phyloP scores from a whole-genome alignment of 2,113 vertebrate species.

The Strix uralensis region DNA sequence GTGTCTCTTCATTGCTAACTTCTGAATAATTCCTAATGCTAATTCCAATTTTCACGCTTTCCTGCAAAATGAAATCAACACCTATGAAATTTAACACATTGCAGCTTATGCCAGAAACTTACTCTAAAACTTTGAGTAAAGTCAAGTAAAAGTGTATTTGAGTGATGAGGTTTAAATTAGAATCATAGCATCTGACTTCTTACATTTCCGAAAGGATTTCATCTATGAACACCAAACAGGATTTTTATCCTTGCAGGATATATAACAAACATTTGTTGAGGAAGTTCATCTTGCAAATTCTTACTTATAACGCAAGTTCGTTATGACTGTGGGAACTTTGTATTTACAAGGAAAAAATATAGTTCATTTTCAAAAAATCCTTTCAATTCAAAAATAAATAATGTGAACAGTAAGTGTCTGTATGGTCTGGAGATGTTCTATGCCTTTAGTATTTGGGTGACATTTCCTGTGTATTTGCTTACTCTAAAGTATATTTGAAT shows the following conservation, averaged over 20 bases:
- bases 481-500: conserved; percentile 57
- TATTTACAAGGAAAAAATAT: conserved; percentile 53
- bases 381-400: conserved; percentile 65
- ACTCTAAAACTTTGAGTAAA: background rate
- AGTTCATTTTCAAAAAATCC: conserved; percentile 55
- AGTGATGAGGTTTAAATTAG: background rate
- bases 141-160: background rate
- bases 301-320: conserved; percentile 36
- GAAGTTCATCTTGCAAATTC: conserved; percentile 46
- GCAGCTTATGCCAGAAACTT: background rate
- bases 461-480: conserved; percentile 65
- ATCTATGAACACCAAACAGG: conserved; percentile 30
- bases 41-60: background rate
- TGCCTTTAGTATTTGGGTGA: conserved; percentile 61
- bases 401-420: conserved; percentile 14
- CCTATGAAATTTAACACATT: background rate
- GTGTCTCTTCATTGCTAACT: conserved; percentile 22
- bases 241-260: conserved; percentile 3
- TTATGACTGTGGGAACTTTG: background rate
- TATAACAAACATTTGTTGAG: conserved; percentile 49
- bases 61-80: background rate
- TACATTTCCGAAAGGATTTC: conserved; percentile 33
- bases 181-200: conserved; percentile 36
- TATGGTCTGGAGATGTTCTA: conserved; percentile 6
- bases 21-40: background rate